Percentiles rank a stretch among this genome's conserved stretches.
Evolutionary conservation across 2,888 invertebrate species (phyloP).

Genomic region (Lepidonotus clava): DNA sequence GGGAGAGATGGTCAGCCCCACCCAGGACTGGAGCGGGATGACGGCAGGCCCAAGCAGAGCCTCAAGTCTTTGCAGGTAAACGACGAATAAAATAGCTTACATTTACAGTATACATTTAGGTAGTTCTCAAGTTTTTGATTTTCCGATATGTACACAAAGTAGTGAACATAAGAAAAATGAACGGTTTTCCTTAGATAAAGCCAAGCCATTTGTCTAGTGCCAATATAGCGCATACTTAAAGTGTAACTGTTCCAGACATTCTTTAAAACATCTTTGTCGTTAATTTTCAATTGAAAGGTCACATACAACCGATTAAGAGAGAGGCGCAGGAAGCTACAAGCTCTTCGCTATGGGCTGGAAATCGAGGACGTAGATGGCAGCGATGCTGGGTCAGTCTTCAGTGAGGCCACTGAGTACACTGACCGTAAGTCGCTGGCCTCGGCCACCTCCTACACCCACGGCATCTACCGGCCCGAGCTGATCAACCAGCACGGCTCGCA

Average conservation of each 20-base stretch:
- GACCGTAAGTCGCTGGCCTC: conserved; percentile 66
- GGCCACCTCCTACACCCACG: conserved; percentile 71
- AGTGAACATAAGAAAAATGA: too few species aligned
- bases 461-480: conserved; percentile 72
- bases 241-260: too few species aligned
- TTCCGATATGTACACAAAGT: too few species aligned
- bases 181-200: too few species aligned
- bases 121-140: too few species aligned
- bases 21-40: neutral
- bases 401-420: conserved; percentile 57
- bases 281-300: too few species aligned
- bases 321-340: conserved; percentile 72
- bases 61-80: too few species aligned
- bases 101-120: too few species aligned
- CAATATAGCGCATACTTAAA: too few species aligned
- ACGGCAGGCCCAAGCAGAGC: conserved; percentile 12
- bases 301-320: conserved; percentile 76
- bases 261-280: too few species aligned
- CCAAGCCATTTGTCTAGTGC: too few species aligned
- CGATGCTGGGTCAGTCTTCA: conserved; percentile 54
- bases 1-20: neutral
- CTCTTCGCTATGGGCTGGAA: conserved; percentile 68
- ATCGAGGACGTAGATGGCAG: conserved; percentile 65
- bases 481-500: conserved; percentile 71
- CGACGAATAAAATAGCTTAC: too few species aligned